Base-by-base conservation (phyloP, 2,797 vertebrate species). In the Rhodeus uyekii region DNA sequence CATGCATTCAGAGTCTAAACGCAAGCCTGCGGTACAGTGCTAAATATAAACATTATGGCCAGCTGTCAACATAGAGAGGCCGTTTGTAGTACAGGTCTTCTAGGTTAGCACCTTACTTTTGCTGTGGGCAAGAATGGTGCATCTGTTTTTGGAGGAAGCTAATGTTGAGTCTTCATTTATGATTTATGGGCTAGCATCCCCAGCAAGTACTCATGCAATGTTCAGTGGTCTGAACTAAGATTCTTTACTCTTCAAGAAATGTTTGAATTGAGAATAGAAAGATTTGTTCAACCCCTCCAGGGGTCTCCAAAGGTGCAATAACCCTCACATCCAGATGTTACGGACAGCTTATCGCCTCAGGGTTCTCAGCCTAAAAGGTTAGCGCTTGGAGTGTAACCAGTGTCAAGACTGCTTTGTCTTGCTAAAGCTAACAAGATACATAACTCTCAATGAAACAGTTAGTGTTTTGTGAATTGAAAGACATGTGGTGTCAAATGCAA, bases 1-100 rank as follows among this genome's bases (percentile, higher is more conserved):
- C 78, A 67, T 55, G 48, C 68, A 75, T 80, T 81, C 78, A 65
- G 76, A 76, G 75, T 50, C 63, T 78, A 79, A 77, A 83, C 3
- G 60, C 24, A 44, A 81, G 82, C 84, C 82, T 1, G 27, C 55
- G 84, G 86, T 50, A 1, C 24, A 34, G 61, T 29, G 53, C 80
- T 82, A 86, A 80, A 87, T 87, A 86, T 82, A 87, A 84, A 82
- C 84, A 81, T 84, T 75, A 86, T 29, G 46, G 65, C 80, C 73
- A 44, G 80, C 82, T 87, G 79, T 87, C 86, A 84, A 82, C 79
- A 61, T 36, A 80, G 75, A 80, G 64, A 78, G 22, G 24, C 48
- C 46, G n/a, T 22, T 42, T 64, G 48, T 78, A 58, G 16, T 29
- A 39, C 38, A 27, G 50, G 38, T 82, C 50, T 34, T 73, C 61